Base-by-base conservation (phyloP, 2,888 invertebrate genomes). In the Steinernema hermaphroditum region DNA sequence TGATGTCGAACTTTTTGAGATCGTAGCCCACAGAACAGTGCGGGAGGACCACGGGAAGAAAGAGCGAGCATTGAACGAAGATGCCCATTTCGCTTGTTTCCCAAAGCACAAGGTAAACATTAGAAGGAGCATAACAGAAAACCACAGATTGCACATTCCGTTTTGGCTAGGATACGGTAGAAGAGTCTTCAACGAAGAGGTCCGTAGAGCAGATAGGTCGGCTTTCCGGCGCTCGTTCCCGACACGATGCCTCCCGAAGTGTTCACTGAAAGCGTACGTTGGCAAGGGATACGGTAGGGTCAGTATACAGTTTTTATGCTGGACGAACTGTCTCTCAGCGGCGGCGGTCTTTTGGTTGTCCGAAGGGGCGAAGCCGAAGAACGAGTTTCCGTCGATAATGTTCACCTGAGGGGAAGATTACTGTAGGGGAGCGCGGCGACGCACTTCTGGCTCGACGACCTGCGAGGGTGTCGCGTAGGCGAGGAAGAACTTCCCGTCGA, bases 181-280 rank as follows among this genome's bases (percentile, higher is more conserved):
- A 54, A 54, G 27, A 54, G 6, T 70, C 0, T 12, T 49, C 32
- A 49, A 19, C 78, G 77, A 41, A 81, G 78, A 4, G 81, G 81
- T 46, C 81, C 81, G 57, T 81, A 81, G 8, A 81, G 79, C 46
- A 81, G 78, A 54, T 81, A 81, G 0, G 81, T 81, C 8, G 81
- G 81, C 57, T 81, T 81, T 6, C 71, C 75, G 19, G 44, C 29
- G n/a, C 46, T 49, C 1, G 46, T 32, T 4, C 70, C 70, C 9
- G 46, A 49, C 22, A 44, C 70, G 29, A 49, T 27, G 22, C 27
- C 27, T 27, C 54, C 54, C 37, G 37, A 37, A 12, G 12, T 37
- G 37, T 37, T 37, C 37, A 37, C 37, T 37, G 37, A 37, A 37
- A 37, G 37, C 6, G 12, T n/a, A n/a, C n/a, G n/a, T n/a, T n/a